Evolutionary conservation across 2,888 invertebrate species (phyloP).

Genomic region (Synanthedon tipuliformis): DNA sequence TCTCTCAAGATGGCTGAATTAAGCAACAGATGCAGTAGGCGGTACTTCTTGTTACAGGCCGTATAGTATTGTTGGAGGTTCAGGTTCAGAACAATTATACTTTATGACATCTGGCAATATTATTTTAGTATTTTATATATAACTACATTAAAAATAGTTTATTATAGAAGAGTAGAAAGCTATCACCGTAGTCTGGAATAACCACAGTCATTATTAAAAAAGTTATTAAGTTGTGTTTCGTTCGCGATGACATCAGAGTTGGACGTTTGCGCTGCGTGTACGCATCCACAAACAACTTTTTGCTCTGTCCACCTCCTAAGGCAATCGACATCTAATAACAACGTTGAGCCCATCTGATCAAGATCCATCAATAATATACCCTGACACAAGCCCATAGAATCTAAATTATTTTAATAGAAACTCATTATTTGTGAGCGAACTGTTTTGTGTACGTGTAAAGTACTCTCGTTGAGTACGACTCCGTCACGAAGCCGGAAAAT

Average conservation of each 20-base stretch:
- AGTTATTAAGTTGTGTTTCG: neutral
- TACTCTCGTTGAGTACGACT: neutral
- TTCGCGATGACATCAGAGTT: slow-evolving; percentile 10
- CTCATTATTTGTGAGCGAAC: neutral
- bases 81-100: too few relatives aligned
- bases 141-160: too few relatives aligned
- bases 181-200: too few relatives aligned
- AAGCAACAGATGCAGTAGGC: too few relatives aligned
- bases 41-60: too few relatives aligned
- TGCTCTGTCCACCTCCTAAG: slow-evolving; percentile 14
- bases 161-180: too few relatives aligned
- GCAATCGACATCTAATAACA: slow-evolving; percentile 1
- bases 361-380: neutral
- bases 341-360: neutral
- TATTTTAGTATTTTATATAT: too few relatives aligned
- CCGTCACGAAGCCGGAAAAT: slow-evolving; percentile 1
- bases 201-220: too few relatives aligned
- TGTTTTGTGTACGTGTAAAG: neutral
- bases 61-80: too few relatives aligned
- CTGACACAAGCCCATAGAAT: neutral
- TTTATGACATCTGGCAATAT: too few relatives aligned
- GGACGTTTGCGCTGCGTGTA: slow-evolving; percentile 8
- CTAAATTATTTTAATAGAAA: neutral
- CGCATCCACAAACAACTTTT: slow-evolving; percentile 30
- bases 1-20: too few relatives aligned